Conservation (phyloP, 2,113 vertebrate genomes). For the Tichodroma muraria region DNA sequence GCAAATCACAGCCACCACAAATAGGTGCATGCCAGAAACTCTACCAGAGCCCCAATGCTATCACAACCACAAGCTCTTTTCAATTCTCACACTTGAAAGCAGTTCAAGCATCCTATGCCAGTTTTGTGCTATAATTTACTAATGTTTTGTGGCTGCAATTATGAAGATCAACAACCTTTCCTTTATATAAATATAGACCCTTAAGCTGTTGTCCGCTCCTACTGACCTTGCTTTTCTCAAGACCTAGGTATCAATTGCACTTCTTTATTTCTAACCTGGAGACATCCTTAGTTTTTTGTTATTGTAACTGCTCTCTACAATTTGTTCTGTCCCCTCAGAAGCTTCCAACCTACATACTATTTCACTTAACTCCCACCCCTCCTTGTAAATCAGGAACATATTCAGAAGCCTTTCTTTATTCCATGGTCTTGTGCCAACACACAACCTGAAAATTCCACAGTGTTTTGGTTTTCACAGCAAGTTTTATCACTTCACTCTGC, state of each 20-base stretch:
- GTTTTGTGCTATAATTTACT: not conserved
- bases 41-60: not conserved
- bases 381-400: not conserved
- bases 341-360: not conserved
- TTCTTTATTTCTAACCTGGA: not conserved
- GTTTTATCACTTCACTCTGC: not conserved
- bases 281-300: not conserved
- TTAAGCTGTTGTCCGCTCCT: not conserved
- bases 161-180: not conserved
- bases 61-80: not conserved
- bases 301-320: not conserved
- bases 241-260: not conserved
- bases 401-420: not conserved
- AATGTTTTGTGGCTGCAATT: not conserved
- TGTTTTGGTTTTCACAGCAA: not conserved
- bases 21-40: not conserved
- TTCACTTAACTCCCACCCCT: not conserved
- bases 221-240: not conserved
- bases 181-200: not conserved
- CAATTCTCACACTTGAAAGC: not conserved
- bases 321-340: not conserved
- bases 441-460: not conserved
- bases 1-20: not conserved
- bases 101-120: not conserved
- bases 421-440: not conserved